These are phyloP conservation scores for Anabacerthia variegaticeps DNA, from an alignment of 2,797 vertebrate species.

Conservation along the genomic window DNA sequence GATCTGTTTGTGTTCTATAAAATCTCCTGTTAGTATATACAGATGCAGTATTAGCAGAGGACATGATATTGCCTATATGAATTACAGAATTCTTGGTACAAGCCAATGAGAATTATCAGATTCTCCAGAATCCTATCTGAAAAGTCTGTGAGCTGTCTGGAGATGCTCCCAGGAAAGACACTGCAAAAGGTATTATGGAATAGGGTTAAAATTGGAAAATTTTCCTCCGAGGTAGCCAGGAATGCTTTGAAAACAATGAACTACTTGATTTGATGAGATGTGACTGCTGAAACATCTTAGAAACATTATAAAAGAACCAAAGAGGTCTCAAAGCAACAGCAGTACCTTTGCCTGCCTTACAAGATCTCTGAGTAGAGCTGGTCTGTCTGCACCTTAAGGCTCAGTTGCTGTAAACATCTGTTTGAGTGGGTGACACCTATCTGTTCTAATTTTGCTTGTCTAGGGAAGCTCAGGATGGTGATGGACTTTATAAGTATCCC, in stretches of 20 bases:
- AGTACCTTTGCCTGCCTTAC: not conserved
- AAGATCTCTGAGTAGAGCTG: not conserved
- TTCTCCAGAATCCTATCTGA: not conserved
- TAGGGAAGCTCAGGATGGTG: not conserved
- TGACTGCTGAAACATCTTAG: not conserved
- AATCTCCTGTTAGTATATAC: conserved; percentile 27
- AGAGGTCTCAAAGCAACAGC: not conserved
- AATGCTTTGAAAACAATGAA: not conserved
- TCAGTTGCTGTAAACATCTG: not conserved
- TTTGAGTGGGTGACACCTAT: not conserved
- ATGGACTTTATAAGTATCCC: not conserved
- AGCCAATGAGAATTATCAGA: not conserved
- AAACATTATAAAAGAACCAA: not conserved
- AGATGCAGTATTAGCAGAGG: conserved; percentile 28
- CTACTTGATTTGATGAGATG: not conserved
- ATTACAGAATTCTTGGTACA: conserved; percentile 7
- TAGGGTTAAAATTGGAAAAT: not conserved
- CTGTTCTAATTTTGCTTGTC: not conserved
- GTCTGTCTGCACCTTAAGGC: not conserved
- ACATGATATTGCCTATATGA: conserved; percentile 45
- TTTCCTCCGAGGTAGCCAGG: not conserved
- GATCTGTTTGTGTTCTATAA: conserved; percentile 52
- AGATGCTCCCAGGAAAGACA: not conserved
- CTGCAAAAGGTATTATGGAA: not conserved
- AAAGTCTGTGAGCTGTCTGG: not conserved